Evolutionary conservation across 1,140 invertebrate genomes (phyloP).

Genomic region (Tetramorium parvispinum): DNA sequence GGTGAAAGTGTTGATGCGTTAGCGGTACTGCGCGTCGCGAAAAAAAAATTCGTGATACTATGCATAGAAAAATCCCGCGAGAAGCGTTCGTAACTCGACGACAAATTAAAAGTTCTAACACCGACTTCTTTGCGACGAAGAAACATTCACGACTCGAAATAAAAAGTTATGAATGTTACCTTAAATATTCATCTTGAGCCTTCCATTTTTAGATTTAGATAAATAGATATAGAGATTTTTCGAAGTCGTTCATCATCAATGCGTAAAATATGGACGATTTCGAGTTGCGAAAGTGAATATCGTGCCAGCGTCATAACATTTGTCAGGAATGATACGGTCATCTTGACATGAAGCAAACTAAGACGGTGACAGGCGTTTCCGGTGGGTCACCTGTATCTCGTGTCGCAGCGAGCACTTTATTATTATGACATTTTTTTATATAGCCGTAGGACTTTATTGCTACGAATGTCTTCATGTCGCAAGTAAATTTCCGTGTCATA

Average conservation of each 20-base stretch:
- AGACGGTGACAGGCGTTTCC: conserved; percentile 49
- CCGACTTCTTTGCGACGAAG: no score
- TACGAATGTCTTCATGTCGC: conserved; percentile 25
- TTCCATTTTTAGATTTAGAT: background rate
- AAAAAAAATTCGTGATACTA: background rate
- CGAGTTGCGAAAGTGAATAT: background rate
- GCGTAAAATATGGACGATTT: background rate
- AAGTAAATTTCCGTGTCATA: background rate
- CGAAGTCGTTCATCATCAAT: background rate
- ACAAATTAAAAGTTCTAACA: background rate
- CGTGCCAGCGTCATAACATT: conserved; percentile 26
- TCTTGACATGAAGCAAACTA: conserved; percentile 17
- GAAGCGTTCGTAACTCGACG: background rate
- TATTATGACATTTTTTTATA: conserved; percentile 17
- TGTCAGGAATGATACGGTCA: conserved; percentile 30
- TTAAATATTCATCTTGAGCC: conserved; percentile 16
- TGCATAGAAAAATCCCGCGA: background rate
- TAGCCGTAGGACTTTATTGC: background rate
- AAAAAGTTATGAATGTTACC: background rate
- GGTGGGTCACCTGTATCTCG: conserved; percentile 18
- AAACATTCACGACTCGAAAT: background rate
- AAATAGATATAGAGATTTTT: background rate
- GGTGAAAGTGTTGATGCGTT: background rate
- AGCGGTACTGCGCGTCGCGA: no score
- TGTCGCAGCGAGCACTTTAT: conserved; percentile 4